Conservation (phyloP, 2,113 vertebrate species). For the zebrafish (Danio rerio) region GRCz12tu NC_133197.1:665501-666000, state of each 20-base stretch:
- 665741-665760: neutral
- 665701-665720: conserved; percentile 28
- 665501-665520: too few relatives aligned
- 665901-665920: neutral
- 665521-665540: too few relatives aligned
- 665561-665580: too few relatives aligned
- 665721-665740: conserved; percentile 42
- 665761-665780: conserved; percentile 22
- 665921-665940: neutral
- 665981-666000: too few relatives aligned
- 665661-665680: conserved; percentile 39
- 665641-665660: conserved; percentile 9
- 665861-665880: neutral
- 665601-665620: neutral
- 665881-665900: neutral
- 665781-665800: neutral
- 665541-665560: too few relatives aligned
- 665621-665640: neutral
- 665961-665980: too few relatives aligned
- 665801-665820: neutral
- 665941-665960: neutral
- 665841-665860: neutral
- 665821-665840: conserved; percentile 1
- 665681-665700: conserved; percentile 35
- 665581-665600: neutral